phyloP scores from a whole-genome alignment of 1,140 invertebrate species.

The Chironomus striatipennis region DNA sequence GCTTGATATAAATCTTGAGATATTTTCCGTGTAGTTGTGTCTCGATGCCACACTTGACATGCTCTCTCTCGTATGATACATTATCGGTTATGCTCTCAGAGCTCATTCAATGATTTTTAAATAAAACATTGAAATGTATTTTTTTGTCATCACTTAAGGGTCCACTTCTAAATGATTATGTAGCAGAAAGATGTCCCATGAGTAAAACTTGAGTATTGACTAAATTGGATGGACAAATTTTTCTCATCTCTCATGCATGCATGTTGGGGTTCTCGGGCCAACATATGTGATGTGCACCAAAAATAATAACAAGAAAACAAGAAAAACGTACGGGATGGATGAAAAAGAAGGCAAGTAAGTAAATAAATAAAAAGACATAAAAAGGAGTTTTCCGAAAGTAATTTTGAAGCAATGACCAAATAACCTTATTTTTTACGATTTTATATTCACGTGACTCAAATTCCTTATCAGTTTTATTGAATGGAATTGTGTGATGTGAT shows the following conservation, averaged over 20 bases:
- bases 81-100: no score
- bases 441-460: conserved; percentile 22
- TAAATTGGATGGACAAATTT: conserved; percentile 17
- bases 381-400: conserved; percentile 20
- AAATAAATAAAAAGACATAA: conserved; percentile 21
- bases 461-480: conserved; percentile 11
- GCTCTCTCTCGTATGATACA: no score
- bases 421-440: conserved; percentile 23
- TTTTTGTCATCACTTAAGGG: no score
- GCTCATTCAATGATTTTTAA: no score
- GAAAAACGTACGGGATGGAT: neutral
- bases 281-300: neutral
- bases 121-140: no score
- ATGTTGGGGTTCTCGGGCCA: neutral
- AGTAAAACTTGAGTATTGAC: neutral
- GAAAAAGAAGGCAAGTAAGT: neutral
- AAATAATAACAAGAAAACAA: no score
- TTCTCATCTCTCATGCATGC: no score
- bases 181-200: neutral
- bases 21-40: no score
- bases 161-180: neutral
- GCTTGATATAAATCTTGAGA: no score
- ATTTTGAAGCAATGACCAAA: conserved; percentile 21
- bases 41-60: no score
- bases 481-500: conserved; percentile 3